phyloP scores from a whole-genome alignment of 2,888 invertebrate species.

The Erannis defoliaria region DNA sequence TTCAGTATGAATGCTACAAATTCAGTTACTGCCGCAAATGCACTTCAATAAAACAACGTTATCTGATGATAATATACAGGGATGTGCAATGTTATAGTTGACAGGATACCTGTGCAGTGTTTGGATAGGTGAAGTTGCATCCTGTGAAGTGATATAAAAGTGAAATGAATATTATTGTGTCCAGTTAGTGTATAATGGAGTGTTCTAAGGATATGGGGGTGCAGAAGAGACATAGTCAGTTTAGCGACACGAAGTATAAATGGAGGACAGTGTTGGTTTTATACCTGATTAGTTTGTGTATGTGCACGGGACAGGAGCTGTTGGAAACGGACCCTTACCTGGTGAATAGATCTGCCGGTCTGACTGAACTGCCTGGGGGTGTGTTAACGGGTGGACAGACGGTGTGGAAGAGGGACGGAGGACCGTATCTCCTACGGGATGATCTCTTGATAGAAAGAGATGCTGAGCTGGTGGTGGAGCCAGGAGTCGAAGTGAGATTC shows the following conservation, averaged over 20 bases:
- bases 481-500: constrained; percentile 96
- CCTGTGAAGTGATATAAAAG: constrained; percentile 68
- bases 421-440: constrained; percentile 92
- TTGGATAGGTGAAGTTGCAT: constrained; percentile 64
- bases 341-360: constrained; percentile 72
- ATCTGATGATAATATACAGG: constrained; percentile 45
- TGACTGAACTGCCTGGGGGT: constrained; percentile 89
- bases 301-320: constrained; percentile 72
- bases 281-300: constrained; percentile 61
- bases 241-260: constrained; percentile 84
- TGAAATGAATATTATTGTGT: constrained; percentile 77
- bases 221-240: constrained; percentile 83
- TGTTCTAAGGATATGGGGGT: constrained; percentile 79
- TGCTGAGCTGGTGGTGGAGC: constrained; percentile 94
- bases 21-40: constrained; percentile 42
- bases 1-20: constrained; percentile 65
- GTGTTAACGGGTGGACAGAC: constrained; percentile 86
- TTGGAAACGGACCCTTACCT: constrained; percentile 74
- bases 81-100: constrained; percentile 49
- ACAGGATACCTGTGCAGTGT: constrained; percentile 63
- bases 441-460: constrained; percentile 93
- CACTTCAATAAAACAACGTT: constrained; percentile 39
- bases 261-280: constrained; percentile 80
- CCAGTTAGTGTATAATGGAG: constrained; percentile 72
- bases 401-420: constrained; percentile 85